Conservation (phyloP, 2,797 vertebrate genomes). For the Falco columbarius region DNA sequence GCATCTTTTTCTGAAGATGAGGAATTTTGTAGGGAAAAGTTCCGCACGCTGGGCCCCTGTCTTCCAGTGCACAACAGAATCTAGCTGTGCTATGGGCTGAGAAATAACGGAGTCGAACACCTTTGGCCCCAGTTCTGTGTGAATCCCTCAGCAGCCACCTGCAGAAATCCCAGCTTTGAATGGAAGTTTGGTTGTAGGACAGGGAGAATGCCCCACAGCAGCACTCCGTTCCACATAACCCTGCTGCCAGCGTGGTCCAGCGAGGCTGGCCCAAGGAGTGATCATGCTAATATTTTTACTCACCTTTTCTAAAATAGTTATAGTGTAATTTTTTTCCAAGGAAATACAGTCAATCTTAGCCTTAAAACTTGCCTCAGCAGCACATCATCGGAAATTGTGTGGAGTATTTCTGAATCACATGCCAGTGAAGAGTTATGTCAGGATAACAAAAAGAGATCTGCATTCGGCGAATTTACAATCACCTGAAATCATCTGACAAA, state of each 20-base stretch:
- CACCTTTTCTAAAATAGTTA: conserved; percentile 52
- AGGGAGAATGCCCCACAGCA: neutral
- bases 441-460: neutral
- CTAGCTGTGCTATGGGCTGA: neutral
- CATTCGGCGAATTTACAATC: neutral
- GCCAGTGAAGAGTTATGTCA: neutral
- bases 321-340: conserved; percentile 59
- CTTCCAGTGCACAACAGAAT: neutral
- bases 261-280: neutral
- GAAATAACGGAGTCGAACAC: neutral
- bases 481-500: neutral
- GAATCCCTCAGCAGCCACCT: neutral
- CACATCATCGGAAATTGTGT: conserved; percentile 36
- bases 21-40: neutral
- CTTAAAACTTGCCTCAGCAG: conserved; percentile 47
- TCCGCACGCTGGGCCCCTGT: neutral
- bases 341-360: conserved; percentile 34
- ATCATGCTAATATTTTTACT: conserved; percentile 2
- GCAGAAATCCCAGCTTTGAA: neutral
- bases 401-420: conserved; percentile 50
- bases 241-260: neutral
- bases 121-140: neutral
- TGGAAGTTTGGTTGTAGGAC: neutral
- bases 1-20: neutral
- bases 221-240: neutral